These are phyloP conservation scores for Leucoptera coffeella DNA, from an alignment of 2,888 invertebrate species.

Conservation along the genomic window DNA sequence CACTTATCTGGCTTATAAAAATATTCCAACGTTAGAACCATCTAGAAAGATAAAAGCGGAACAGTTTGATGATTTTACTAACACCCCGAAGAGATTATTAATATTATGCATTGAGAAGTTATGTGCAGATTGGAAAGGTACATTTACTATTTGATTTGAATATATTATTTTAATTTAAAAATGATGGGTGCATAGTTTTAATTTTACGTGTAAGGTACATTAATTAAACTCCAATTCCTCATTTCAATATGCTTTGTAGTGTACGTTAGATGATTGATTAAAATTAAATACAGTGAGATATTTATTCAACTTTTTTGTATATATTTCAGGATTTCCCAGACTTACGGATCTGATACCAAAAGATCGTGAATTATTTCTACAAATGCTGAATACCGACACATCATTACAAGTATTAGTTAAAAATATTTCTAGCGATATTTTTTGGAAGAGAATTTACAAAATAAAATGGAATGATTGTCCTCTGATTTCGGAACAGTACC, in stretches of 20 bases:
- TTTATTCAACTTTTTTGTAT: no score
- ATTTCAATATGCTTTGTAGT: no score
- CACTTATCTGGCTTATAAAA: constrained; percentile 34
- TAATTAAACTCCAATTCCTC: no score
- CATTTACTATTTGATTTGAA: no score
- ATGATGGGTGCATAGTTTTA: no score
- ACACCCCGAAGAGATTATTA: constrained; percentile 36
- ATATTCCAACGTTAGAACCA: constrained; percentile 22
- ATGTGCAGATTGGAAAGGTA: constrained; percentile 37
- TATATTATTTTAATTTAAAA: no score
- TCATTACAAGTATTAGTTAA: constrained; percentile 35
- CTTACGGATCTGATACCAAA: constrained; percentile 26
- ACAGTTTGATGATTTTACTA: constrained; percentile 43
- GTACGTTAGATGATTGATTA: no score
- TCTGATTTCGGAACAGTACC: constrained; percentile 15
- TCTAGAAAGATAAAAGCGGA: constrained; percentile 38
- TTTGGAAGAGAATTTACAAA: constrained; percentile 39
- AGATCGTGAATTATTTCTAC: constrained; percentile 33
- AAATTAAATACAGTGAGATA: no score
- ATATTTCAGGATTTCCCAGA: constrained; percentile 21
- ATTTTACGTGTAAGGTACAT: not conserved
- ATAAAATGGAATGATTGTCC: constrained; percentile 26
- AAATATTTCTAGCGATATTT: constrained; percentile 37
- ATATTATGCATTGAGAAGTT: constrained; percentile 40
- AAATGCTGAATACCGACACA: constrained; percentile 28